These are phyloP conservation scores for Caerostris darwini DNA, from an alignment of 1,140 invertebrate species.

Conservation along the genomic window DNA sequence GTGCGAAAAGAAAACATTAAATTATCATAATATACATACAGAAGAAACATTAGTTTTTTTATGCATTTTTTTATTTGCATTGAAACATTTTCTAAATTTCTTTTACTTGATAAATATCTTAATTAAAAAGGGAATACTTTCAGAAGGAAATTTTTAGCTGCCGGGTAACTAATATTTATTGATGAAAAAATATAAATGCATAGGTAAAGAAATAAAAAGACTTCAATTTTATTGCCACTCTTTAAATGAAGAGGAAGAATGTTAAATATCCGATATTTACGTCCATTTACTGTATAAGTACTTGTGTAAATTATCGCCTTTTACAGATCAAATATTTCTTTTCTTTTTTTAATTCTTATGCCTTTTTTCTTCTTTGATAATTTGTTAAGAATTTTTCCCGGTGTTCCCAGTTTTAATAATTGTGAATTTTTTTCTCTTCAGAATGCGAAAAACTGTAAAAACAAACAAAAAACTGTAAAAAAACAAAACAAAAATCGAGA, in stretches of 20 bases:
- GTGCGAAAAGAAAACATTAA: no score
- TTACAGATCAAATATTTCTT: conserved; percentile 14
- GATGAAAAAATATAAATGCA: not conserved
- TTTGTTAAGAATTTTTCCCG: not conserved
- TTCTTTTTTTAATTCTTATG: not conserved
- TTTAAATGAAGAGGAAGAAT: not conserved
- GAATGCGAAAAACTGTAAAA: not conserved
- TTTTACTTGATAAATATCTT: not conserved
- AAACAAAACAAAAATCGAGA: not conserved
- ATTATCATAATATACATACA: not conserved
- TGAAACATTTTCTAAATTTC: not conserved
- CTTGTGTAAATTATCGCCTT: conserved; percentile 36
- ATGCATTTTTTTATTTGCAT: not conserved
- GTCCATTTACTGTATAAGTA: not conserved
- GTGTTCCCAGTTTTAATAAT: not conserved
- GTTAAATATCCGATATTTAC: conserved; percentile 4
- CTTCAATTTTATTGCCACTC: not conserved
- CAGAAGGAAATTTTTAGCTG: not conserved
- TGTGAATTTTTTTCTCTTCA: not conserved
- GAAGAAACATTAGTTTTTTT: not conserved
- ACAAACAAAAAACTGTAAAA: not conserved
- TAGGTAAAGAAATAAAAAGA: not conserved
- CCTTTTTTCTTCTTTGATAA: not conserved
- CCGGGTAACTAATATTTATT: not conserved
- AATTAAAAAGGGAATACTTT: not conserved